Conservation (phyloP, 2,113 vertebrate genomes). For the Charadrius vociferus region DNA sequence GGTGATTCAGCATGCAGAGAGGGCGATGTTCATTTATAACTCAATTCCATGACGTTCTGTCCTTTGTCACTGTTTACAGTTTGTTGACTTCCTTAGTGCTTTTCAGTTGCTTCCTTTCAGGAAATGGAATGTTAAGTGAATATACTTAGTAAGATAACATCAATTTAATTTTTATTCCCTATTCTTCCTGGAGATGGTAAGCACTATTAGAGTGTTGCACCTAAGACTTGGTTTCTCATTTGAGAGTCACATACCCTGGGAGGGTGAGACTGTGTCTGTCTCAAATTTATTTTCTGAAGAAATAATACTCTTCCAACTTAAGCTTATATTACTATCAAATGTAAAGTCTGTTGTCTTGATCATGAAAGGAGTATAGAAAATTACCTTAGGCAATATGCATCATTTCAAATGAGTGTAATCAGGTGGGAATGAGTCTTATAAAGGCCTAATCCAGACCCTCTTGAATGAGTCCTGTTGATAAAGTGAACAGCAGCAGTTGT, state of each 20-base stretch:
- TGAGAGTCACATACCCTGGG: not conserved
- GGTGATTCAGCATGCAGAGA: not conserved
- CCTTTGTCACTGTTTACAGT: slow-evolving; percentile 43
- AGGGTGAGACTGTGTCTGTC: not conserved
- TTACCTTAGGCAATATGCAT: not conserved
- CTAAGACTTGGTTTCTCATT: not conserved
- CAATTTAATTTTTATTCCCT: not conserved
- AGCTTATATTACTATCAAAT: not conserved
- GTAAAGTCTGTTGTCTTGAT: not conserved
- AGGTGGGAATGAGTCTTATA: not conserved
- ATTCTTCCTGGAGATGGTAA: not conserved
- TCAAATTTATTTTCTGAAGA: not conserved
- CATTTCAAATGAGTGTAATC: not conserved
- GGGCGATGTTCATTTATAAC: not conserved
- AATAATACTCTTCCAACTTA: not conserved
- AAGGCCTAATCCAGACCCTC: not conserved
- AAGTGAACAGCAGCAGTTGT: not conserved
- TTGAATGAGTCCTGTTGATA: not conserved
- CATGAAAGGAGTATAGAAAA: not conserved
- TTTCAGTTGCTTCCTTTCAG: not conserved
- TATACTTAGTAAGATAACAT: not conserved
- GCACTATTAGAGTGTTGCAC: not conserved
- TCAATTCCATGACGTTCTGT: not conserved
- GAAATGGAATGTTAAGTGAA: not conserved
- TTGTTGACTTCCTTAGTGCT: slow-evolving; percentile 47